Evolutionary conservation across 2,113 vertebrate species (phyloP).

Genomic region (Prochilodus magdalenae): DNA sequence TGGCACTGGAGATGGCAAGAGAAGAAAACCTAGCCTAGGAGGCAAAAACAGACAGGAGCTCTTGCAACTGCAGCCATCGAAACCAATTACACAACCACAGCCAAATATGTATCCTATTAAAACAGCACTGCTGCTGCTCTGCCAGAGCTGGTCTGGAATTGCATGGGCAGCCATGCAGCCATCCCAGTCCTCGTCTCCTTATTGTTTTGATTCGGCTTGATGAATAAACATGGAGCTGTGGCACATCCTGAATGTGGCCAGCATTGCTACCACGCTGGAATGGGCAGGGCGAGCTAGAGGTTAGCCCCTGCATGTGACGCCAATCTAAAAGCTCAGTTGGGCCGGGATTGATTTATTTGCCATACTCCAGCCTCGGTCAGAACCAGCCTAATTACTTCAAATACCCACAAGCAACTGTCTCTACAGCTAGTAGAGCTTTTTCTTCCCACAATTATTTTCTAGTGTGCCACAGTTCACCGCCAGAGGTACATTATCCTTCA

Average conservation of each 20-base stretch:
- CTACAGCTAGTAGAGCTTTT: neutral
- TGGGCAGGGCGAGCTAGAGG: neutral
- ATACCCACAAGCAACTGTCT: neutral
- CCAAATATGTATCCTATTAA: slow-evolving; percentile 3
- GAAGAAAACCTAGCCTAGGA: neutral
- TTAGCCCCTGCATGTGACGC: neutral
- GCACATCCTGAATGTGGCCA: neutral
- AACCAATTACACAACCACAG: slow-evolving; percentile 15
- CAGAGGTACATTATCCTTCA: too few species aligned
- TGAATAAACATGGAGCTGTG: slow-evolving; percentile 15
- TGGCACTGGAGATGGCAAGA: neutral
- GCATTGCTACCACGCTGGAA: neutral
- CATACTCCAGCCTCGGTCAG: neutral
- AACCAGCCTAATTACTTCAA: slow-evolving; percentile 2
- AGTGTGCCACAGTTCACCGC: too few species aligned
- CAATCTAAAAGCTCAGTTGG: neutral
- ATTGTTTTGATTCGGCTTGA: neutral
- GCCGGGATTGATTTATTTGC: neutral
- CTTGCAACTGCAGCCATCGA: neutral
- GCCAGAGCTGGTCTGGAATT: neutral
- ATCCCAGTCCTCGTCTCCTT: neutral
- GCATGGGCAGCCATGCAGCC: neutral
- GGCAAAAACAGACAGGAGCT: neutral
- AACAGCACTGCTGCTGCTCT: neutral
- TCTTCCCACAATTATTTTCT: too few species aligned